Base-by-base conservation (phyloP, 1,140 invertebrate species). In the Cherax destructor region DNA sequence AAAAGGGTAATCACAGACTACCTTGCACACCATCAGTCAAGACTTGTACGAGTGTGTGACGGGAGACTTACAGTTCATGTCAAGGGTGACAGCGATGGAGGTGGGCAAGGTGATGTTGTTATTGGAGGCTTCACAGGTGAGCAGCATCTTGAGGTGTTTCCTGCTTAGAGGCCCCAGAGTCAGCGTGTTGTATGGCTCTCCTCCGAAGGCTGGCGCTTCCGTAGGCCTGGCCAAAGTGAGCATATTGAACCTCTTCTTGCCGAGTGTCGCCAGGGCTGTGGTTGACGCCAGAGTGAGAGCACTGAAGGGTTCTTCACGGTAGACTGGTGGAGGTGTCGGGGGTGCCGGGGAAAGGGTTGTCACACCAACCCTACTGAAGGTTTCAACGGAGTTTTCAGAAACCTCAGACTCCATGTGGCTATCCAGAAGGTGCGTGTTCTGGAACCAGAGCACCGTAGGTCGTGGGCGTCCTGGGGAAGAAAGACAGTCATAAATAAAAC, bases 101-200 rank as follows among this genome's bases (percentile, higher is more conserved):
- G 69, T 83, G 49, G 87, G 87, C 6, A 50, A n/a, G 49, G 87
- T 89, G n/a, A 89, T 65, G 69, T 89, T 89, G n/a, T 80, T 81
- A 47, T 89, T 89, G 79, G 79, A 18, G n/a, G 87, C 87, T 61
- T 89, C 59, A 56, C 87, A 89, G 6, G 79, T 89, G 13, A 89
- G 59, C 3, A 76, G 61, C 65, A 89, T n/a, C 30, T 89, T 61
- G 16, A 89, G 80, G 65, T 89, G 61, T 9, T 76, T 81, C 5
- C 87, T 79, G 3, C 61, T 81, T 1, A 89, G 87, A 4, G 87
- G 87, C 18, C 49, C 56, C 11, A 65, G 21, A 65, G 61, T n/a
- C 1, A 21, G 18, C 18, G 21, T 65, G 4, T 65, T n/a, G 3
- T 21, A 65, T 65, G 61, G 61, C 13, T 65, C 10, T 7, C 61